These are phyloP conservation scores for Nannoperca australis DNA, from an alignment of 2,797 vertebrate species.

Conservation along the genomic window DNA sequence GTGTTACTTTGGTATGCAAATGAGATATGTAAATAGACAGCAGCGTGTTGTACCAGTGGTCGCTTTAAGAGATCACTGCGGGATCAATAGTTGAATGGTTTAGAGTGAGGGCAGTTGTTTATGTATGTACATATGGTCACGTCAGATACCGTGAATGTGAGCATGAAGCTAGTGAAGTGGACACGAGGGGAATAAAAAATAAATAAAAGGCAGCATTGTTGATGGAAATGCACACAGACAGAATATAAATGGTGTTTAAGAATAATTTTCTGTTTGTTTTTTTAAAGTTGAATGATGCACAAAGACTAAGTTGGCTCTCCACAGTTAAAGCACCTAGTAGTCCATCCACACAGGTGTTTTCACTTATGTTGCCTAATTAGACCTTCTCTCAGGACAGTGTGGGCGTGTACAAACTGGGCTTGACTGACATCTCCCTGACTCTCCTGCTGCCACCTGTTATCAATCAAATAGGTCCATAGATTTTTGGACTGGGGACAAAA, in stretches of 20 bases:
- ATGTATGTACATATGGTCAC: constrained; percentile 63
- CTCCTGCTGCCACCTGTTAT: neutral
- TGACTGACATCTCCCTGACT: constrained; percentile 3
- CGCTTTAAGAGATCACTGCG: constrained; percentile 61
- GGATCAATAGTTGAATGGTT: constrained; percentile 71
- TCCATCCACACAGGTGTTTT: constrained; percentile 26
- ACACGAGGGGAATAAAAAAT: constrained; percentile 8
- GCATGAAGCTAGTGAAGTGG: neutral
- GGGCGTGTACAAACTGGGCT: constrained; percentile 2
- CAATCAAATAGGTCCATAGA: neutral
- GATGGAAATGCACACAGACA: neutral
- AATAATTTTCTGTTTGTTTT: constrained; percentile 12
- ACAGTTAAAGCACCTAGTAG: neutral
- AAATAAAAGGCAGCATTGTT: neutral
- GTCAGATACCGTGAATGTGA: constrained; percentile 36
- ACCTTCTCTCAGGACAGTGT: neutral
- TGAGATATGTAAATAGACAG: constrained; percentile 66
- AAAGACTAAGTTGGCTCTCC: neutral
- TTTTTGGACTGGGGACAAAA: neutral
- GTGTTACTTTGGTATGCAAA: constrained; percentile 77
- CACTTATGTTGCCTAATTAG: constrained; percentile 2
- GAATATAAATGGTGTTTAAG: constrained; percentile 14
- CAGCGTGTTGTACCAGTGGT: constrained; percentile 53
- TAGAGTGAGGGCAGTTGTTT: constrained; percentile 44
- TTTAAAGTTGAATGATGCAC: constrained; percentile 1